These are phyloP conservation scores for Nineta flava DNA, from an alignment of 2,888 invertebrate genomes.

Conservation along the genomic window DNA sequence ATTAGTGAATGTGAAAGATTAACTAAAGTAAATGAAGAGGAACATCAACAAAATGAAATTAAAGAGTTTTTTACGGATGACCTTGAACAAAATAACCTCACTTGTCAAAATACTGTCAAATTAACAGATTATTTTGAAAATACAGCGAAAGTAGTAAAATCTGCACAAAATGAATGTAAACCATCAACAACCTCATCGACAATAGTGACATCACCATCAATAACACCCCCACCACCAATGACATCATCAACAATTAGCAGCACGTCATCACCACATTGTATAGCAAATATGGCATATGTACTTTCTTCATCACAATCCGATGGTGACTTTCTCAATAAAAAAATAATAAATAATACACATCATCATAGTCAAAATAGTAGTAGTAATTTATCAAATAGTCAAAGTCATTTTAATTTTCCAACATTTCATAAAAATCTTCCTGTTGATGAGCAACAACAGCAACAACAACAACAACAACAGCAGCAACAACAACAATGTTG, in stretches of 20 bases:
- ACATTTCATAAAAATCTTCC: constrained; percentile 13
- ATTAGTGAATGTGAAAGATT: constrained; percentile 3
- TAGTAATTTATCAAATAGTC: constrained; percentile 16
- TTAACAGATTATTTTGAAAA: no score
- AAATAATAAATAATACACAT: no score
- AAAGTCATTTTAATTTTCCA: constrained; percentile 17
- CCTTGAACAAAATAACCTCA: no score
- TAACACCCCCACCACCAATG: not conserved
- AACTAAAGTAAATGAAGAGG: constrained; percentile 3
- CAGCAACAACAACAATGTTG: constrained; percentile 28
- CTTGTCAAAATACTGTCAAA: not conserved
- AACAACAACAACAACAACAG: no score
- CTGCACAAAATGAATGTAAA: not conserved
- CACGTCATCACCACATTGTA: constrained; percentile 4
- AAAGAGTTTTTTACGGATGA: not conserved
- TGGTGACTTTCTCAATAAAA: constrained; percentile 18
- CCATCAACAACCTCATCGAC: not conserved
- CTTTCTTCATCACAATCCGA: constrained; percentile 22
- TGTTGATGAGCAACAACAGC: constrained; percentile 18
- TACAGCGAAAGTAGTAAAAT: not conserved
- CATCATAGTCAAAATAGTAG: constrained; percentile 7
- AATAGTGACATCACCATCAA: not conserved
- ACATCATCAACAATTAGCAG: not conserved
- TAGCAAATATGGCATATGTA: constrained; percentile 5
- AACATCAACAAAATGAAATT: not conserved